These are phyloP conservation scores for Lycophotia porphyrea DNA, from an alignment of 2,888 invertebrate species.

Conservation along the genomic window DNA sequence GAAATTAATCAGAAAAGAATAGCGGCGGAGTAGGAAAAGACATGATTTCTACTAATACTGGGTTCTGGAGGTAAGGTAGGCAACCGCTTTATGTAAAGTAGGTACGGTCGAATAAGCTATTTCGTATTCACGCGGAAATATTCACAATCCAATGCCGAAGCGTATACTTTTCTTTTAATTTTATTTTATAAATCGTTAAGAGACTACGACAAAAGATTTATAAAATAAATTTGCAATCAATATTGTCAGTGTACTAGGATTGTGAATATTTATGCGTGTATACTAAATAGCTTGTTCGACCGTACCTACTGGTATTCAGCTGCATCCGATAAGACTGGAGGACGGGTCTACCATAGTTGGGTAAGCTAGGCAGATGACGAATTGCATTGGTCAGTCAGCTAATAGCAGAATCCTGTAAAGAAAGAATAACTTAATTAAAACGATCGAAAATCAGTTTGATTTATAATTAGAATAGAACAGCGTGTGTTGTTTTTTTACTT, in stretches of 20 bases:
- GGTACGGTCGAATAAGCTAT: too few species aligned
- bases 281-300: too few species aligned
- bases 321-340: not conserved
- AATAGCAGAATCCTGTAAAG: not conserved
- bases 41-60: not conserved
- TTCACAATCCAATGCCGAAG: too few species aligned
- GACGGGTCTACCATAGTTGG: not conserved
- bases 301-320: not conserved
- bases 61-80: not conserved
- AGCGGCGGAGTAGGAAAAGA: not conserved
- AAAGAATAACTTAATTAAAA: not conserved
- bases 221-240: too few species aligned
- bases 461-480: conserved; percentile 23
- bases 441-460: not conserved
- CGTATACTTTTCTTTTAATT: too few species aligned
- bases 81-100: not conserved
- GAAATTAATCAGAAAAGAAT: not conserved
- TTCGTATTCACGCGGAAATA: too few species aligned
- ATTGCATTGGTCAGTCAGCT: not conserved
- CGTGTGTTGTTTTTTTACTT: not conserved
- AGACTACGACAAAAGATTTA: too few species aligned
- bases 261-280: too few species aligned
- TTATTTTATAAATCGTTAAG: too few species aligned
- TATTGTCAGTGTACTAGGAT: too few species aligned
- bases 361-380: not conserved